These are phyloP conservation scores for Melitaea cinxia DNA, from an alignment of 1,140 invertebrate species.

Conservation along the genomic window DNA sequence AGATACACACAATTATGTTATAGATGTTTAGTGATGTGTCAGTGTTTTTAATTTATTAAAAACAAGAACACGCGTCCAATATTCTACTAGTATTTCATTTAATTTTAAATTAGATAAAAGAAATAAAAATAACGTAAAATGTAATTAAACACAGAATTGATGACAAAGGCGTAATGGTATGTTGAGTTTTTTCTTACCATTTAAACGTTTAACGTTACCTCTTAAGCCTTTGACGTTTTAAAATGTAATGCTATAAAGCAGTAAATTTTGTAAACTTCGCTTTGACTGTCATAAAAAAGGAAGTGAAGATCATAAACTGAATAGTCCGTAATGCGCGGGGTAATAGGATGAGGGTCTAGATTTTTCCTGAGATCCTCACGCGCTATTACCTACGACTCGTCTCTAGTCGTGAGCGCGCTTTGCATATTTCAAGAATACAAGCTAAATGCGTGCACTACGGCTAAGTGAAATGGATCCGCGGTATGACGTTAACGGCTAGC, in stretches of 20 bases:
- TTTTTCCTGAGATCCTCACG: conserved; percentile 65
- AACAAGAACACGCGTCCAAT: too few species aligned
- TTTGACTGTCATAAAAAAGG: conserved; percentile 30
- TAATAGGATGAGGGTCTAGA: conserved; percentile 54
- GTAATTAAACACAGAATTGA: too few species aligned
- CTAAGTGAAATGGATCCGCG: conserved; percentile 71
- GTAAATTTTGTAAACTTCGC: conserved; percentile 13
- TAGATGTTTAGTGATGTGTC: too few species aligned
- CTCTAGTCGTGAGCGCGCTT: conserved; percentile 70
- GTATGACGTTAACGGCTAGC: conserved; percentile 63
- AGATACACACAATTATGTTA: too few species aligned
- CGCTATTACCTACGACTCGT: conserved; percentile 44
- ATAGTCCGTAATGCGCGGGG: conserved; percentile 47
- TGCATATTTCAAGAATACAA: conserved; percentile 74
- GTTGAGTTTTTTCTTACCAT: background rate
- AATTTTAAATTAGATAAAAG: too few species aligned
- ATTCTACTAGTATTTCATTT: too few species aligned
- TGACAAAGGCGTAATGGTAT: too few species aligned
- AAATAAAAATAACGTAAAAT: background rate
- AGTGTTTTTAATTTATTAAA: too few species aligned
- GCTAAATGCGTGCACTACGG: conserved; percentile 67
- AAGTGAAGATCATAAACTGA: conserved; percentile 22
- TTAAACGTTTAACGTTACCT: background rate
- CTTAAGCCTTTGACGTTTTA: conserved; percentile 4
- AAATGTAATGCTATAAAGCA: conserved; percentile 2